phyloP scores from a whole-genome alignment of 2,113 vertebrate genomes.

The Pao palembangensis region DNA sequence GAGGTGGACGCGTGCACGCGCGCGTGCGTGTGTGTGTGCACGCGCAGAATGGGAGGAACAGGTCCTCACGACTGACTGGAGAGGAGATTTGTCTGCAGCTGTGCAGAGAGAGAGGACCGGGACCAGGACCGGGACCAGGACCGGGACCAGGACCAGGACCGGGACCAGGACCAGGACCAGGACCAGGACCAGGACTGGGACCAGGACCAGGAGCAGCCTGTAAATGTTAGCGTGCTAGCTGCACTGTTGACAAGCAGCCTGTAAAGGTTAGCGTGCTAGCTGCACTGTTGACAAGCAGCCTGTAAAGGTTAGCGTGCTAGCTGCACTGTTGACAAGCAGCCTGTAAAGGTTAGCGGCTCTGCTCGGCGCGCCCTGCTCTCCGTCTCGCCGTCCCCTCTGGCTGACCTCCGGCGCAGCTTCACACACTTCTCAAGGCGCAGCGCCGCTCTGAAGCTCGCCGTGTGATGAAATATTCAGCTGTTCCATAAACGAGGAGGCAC shows the following conservation, averaged over 20 bases:
- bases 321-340: conserved; percentile 46
- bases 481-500: conserved; percentile 25
- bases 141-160: too few species aligned
- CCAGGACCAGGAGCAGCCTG: too few species aligned
- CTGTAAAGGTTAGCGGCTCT: too few species aligned
- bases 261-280: conserved; percentile 47
- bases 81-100: not conserved
- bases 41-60: conserved; percentile 13
- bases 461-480: conserved; percentile 65
- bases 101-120: too few species aligned
- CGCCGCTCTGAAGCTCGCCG: conserved; percentile 49
- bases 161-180: too few species aligned
- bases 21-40: not conserved
- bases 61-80: conserved; percentile 36
- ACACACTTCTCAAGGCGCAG: conserved; percentile 14
- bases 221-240: conserved; percentile 47
- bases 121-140: too few species aligned
- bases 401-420: conserved; percentile 17
- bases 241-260: conserved; percentile 33
- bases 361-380: not conserved
- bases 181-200: too few species aligned
- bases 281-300: conserved; percentile 33
- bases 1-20: too few species aligned
- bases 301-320: conserved; percentile 46
- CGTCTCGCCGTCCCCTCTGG: conserved; percentile 7